Base-by-base conservation (phyloP, 2,888 invertebrate species). In the Carabus problematicus region DNA sequence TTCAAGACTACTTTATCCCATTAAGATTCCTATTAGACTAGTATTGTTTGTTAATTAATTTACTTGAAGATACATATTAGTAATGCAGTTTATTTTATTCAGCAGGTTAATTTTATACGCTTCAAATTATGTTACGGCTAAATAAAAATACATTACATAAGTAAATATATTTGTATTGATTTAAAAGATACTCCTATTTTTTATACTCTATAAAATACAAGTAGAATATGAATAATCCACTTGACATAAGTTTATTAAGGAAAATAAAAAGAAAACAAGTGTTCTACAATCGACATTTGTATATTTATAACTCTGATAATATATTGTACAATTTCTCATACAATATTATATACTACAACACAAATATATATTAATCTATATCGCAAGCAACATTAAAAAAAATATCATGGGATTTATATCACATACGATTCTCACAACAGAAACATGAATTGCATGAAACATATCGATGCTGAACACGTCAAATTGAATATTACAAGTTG, bases 371-470 rank as follows among this genome's bases (percentile, higher is more conserved):
- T 67, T 52, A 29, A 29, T 67, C 49, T 67, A 67, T 62, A 69
- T 69, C 62, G 69, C 69, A 69, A 69, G 69, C 69, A 69, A 69
- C 69, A 69, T 69, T 69, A 69, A 69, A 69, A 69, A 69, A 69
- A 69, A 69, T 69, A 69, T 68, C 68, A 68, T 69, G 69, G 69
- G 61, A 69, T 62, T 69, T 69, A 12, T 69, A 69, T 69, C 69
- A 69, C 69, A 69, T 69, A 69, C 55, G 69, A 69, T 61, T 68
- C 68, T 68, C 61, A 68, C 54, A 60, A 60, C 49, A 29, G 39
- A 62, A 69, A 62, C 45, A 69, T 62, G 56, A 62, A 69, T 55
- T 69, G 61, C 62, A 56, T 68, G 61, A 59, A 68, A 68, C 68
- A 68, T 59, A 59, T 45, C 59, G 18, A 59, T 54, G 18, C 45